Conservation (phyloP, 2,797 vertebrate species). For the Eupleurogrammus muticus region DNA sequence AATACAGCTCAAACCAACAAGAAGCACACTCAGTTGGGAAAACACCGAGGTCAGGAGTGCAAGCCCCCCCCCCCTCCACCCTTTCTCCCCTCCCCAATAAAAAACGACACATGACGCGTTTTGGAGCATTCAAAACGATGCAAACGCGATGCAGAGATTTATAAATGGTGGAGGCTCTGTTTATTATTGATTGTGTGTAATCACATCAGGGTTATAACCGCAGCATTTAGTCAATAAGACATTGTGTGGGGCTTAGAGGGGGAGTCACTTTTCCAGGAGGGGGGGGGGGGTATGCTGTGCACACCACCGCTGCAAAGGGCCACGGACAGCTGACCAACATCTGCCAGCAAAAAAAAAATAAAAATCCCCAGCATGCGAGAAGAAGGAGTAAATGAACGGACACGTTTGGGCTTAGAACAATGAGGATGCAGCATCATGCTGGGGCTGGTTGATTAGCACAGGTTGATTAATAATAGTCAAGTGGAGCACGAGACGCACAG, state of each 20-base stretch:
- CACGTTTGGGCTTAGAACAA: background rate
- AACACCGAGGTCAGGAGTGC: slow-evolving; percentile 73
- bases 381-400: slow-evolving; percentile 9
- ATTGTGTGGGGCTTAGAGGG: slow-evolving; percentile 28
- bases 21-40: slow-evolving; percentile 57
- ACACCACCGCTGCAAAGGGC: slow-evolving; percentile 48
- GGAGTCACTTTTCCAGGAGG: slow-evolving; percentile 31
- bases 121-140: slow-evolving; percentile 43
- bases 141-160: slow-evolving; percentile 34
- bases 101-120: slow-evolving; percentile 55
- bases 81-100: slow-evolving; percentile 42
- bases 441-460: slow-evolving; percentile 26
- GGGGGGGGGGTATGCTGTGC: too few species aligned
- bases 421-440: slow-evolving; percentile 4
- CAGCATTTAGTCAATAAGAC: slow-evolving; percentile 45
- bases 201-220: slow-evolving; percentile 48
- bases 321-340: slow-evolving; percentile 49
- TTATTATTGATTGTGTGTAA: slow-evolving; percentile 58
- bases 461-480: slow-evolving; percentile 24
- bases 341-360: slow-evolving; percentile 28
- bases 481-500: slow-evolving; percentile 1
- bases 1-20: slow-evolving; percentile 50
- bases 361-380: too few species aligned
- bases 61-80: slow-evolving; percentile 36
- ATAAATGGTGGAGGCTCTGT: slow-evolving; percentile 22